Percentiles rank a stretch among this genome's conserved stretches.
These are phyloP conservation scores for Stegastes partitus DNA, from an alignment of 2,113 vertebrate species.

Conservation along the genomic window DNA sequence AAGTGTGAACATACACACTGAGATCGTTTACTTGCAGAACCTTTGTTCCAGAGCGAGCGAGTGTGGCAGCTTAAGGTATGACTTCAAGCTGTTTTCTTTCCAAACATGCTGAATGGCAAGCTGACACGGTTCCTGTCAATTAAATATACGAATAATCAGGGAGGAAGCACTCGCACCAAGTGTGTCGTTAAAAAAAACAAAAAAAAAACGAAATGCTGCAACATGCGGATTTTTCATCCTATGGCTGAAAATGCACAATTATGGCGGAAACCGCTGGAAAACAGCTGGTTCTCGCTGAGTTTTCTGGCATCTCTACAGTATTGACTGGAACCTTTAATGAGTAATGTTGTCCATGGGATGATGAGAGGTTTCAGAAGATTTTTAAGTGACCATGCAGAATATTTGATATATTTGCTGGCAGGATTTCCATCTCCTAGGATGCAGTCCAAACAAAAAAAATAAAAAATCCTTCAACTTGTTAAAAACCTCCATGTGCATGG, in stretches of 20 bases:
- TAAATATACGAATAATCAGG: slow-evolving; percentile 43
- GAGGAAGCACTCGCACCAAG: slow-evolving; percentile 33
- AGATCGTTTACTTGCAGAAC: slow-evolving; percentile 45
- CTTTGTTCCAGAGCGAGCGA: slow-evolving; percentile 28
- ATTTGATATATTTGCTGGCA: slow-evolving; percentile 29
- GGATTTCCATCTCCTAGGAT: neutral
- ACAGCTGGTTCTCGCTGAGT: slow-evolving; percentile 45
- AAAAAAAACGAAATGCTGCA: slow-evolving; percentile 43
- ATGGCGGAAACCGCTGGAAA: slow-evolving; percentile 44
- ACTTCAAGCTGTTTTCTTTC: slow-evolving; percentile 66
- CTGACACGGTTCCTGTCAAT: slow-evolving; percentile 42
- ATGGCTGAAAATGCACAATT: slow-evolving; percentile 40
- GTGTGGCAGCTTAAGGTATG: slow-evolving; percentile 35
- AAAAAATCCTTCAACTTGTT: neutral
- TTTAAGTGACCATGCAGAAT: slow-evolving; percentile 31
- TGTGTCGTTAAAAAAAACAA: slow-evolving; percentile 49
- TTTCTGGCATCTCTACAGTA: slow-evolving; percentile 38
- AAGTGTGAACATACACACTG: slow-evolving; percentile 48
- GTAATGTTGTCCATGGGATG: slow-evolving; percentile 35
- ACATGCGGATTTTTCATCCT: slow-evolving; percentile 34
- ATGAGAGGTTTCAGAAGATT: slow-evolving; percentile 38
- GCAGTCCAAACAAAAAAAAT: too few species aligned
- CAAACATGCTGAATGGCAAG: slow-evolving; percentile 48
- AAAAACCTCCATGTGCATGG: neutral
- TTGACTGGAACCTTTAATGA: slow-evolving; percentile 47